These are phyloP conservation scores for Karalla daura DNA, from an alignment of 2,797 vertebrate species.

Conservation along the genomic window DNA sequence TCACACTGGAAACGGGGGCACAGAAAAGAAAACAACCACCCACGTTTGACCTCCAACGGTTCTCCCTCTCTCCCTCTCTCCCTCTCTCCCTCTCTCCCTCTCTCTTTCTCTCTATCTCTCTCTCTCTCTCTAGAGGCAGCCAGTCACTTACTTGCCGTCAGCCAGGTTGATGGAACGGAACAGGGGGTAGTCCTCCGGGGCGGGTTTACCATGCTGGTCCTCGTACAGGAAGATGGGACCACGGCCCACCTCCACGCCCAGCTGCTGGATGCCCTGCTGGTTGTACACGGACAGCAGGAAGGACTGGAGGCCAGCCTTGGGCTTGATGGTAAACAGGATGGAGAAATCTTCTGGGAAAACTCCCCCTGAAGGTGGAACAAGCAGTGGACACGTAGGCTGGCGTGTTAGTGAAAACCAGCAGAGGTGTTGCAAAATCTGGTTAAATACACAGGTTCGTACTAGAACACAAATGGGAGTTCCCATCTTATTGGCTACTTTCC, in stretches of 20 bases:
- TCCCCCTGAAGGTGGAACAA: conserved; percentile 81
- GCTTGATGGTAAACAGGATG: conserved; percentile 95
- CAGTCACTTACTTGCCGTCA: conserved; percentile 93
- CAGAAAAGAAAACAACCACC: conserved; percentile 2
- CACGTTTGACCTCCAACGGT: conserved; percentile 19
- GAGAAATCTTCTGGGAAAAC: conserved; percentile 97
- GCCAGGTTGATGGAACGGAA: conserved; percentile 94
- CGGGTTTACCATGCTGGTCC: conserved; percentile 94
- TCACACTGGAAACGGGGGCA: not conserved
- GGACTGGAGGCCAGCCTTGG: conserved; percentile 92
- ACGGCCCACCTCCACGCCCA: conserved; percentile 95
- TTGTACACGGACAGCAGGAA: conserved; percentile 97
- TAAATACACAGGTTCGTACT: conserved; percentile 2
- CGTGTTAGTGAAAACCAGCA: conserved; percentile 5
- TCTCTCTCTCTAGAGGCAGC: conserved; percentile 6
- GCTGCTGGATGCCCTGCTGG: conserved; percentile 93
- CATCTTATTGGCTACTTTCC: not conserved
- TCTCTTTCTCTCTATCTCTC: not conserved
- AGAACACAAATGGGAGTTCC: conserved; percentile 9
- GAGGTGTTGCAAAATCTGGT: conserved; percentile 1
- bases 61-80: too few species aligned
- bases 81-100: too few species aligned
- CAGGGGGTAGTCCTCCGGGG: conserved; percentile 94
- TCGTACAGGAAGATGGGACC: conserved; percentile 95
- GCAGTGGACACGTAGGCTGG: conserved; percentile 4